phyloP scores from a whole-genome alignment of 92 coral and sea anemone species.

The Phenganax stokvisi region DNA sequence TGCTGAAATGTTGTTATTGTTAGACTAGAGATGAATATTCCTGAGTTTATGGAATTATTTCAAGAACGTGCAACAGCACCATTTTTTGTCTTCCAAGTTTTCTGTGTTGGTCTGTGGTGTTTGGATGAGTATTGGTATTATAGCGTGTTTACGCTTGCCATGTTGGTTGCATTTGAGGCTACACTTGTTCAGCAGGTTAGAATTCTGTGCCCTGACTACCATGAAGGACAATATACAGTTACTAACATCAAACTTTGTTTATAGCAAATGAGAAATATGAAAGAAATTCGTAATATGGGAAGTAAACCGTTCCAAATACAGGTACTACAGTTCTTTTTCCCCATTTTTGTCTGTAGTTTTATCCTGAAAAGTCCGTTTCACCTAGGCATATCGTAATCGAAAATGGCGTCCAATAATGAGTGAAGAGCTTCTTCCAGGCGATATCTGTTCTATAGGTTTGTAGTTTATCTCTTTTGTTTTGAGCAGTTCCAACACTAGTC shows the following conservation, averaged over 20 bases:
- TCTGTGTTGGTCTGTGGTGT: constrained; percentile 99
- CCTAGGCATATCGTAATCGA: constrained; percentile 81
- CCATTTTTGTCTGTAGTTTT: background rate
- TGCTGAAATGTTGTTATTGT: background rate
- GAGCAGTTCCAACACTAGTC: too few species aligned
- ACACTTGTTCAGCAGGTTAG: constrained; percentile 91
- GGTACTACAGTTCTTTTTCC: constrained; percentile 35
- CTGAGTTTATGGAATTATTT: constrained; percentile 86
- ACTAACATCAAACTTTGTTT: background rate
- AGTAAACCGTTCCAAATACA: constrained; percentile 81
- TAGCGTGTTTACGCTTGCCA: constrained; percentile 87
- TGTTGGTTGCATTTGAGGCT: constrained; percentile 98
- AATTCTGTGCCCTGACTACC: background rate
- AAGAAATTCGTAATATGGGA: constrained; percentile 94
- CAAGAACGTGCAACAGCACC: constrained; percentile 96
- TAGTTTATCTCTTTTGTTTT: background rate
- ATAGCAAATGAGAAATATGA: constrained; percentile 97
- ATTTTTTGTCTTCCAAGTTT: constrained; percentile 98
- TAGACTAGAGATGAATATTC: constrained; percentile 90
- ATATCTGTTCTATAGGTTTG: constrained; percentile 91
- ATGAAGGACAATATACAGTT: background rate
- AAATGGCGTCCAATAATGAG: constrained; percentile 92
- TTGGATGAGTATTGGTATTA: constrained; percentile 99
- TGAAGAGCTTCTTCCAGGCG: constrained; percentile 91
- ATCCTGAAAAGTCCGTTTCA: background rate